These are phyloP conservation scores for Microtus ochrogaster DNA, from an alignment of 2,113 vertebrate genomes.

Conservation along the genomic window DNA sequence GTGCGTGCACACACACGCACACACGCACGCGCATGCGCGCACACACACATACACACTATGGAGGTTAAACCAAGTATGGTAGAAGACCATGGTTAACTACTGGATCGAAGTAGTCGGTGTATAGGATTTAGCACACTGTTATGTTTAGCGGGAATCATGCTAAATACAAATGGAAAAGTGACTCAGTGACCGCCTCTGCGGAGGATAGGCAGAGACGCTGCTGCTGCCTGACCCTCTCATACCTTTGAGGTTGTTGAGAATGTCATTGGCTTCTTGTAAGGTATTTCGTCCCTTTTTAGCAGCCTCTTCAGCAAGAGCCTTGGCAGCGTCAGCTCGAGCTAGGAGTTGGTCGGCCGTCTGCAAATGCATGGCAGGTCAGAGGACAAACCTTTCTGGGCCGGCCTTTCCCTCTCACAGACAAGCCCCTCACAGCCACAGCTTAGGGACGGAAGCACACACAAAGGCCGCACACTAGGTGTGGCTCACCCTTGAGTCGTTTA, in stretches of 20 bases:
- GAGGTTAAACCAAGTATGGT: not conserved
- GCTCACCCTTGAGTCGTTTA: not conserved
- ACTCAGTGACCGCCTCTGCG: fast-evolving
- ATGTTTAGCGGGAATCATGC: not conserved
- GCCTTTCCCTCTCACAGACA: not conserved
- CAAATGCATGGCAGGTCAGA: conserved; percentile 52
- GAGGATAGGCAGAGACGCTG: not conserved
- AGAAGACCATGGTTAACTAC: not conserved
- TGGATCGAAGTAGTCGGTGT: not conserved
- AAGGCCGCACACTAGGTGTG: fast-evolving
- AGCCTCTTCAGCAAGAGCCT: conserved; percentile 96
- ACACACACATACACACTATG: not conserved
- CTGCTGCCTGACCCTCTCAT: not conserved
- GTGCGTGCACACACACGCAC: too few relatives aligned
- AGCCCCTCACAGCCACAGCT: not conserved
- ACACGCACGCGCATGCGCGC: too few relatives aligned
- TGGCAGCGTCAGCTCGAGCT: conserved; percentile 96
- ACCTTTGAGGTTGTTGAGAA: conserved; percentile 95
- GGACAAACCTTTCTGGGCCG: fast-evolving
- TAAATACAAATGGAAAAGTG: not conserved
- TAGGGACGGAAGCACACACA: fast-evolving
- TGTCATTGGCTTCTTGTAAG: conserved; percentile 93
- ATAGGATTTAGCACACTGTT: not conserved
- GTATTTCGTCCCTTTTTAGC: conserved; percentile 94
- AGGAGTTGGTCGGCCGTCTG: conserved; percentile 98